Conservation (phyloP, 1,140 invertebrate genomes). For the Rhopalosiphum maidis region DNA sequence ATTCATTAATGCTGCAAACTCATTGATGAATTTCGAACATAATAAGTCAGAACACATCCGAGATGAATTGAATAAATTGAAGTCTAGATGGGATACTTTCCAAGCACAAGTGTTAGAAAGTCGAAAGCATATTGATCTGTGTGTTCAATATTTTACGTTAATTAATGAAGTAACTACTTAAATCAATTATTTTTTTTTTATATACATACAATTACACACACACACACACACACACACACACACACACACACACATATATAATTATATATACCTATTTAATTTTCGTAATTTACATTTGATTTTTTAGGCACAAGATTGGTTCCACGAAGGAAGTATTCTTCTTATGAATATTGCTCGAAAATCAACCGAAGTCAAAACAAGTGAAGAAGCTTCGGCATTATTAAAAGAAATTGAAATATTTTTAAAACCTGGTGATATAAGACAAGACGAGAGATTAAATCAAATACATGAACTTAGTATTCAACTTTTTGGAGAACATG, state of each 20-base stretch:
- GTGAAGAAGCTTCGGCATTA: constrained; percentile 69
- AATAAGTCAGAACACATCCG: constrained; percentile 69
- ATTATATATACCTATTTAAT: neutral
- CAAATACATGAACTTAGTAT: constrained; percentile 72
- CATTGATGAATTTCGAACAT: constrained; percentile 67
- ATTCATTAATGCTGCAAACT: constrained; percentile 75
- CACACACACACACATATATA: no score
- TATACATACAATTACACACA: neutral
- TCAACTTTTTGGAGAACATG: constrained; percentile 70
- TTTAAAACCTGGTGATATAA: constrained; percentile 72
- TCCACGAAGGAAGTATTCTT: constrained; percentile 75
- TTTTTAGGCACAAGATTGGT: constrained; percentile 69
- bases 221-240: no score
- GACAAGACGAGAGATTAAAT: constrained; percentile 73
- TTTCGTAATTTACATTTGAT: neutral
- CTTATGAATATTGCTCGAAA: constrained; percentile 73
- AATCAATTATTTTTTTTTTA: neutral
- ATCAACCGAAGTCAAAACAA: constrained; percentile 70
- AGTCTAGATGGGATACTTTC: constrained; percentile 77
- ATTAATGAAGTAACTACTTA: constrained; percentile 67
- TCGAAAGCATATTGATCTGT: constrained; percentile 67
- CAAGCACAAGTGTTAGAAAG: constrained; percentile 74
- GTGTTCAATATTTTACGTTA: constrained; percentile 68
- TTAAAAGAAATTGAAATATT: constrained; percentile 73
- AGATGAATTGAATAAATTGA: constrained; percentile 71